A percentile compares a stretch with the other conserved stretches of the same genome.
phyloP scores from a whole-genome alignment of 1,140 invertebrate species.

The Macrosteles quadrilineatus region DNA sequence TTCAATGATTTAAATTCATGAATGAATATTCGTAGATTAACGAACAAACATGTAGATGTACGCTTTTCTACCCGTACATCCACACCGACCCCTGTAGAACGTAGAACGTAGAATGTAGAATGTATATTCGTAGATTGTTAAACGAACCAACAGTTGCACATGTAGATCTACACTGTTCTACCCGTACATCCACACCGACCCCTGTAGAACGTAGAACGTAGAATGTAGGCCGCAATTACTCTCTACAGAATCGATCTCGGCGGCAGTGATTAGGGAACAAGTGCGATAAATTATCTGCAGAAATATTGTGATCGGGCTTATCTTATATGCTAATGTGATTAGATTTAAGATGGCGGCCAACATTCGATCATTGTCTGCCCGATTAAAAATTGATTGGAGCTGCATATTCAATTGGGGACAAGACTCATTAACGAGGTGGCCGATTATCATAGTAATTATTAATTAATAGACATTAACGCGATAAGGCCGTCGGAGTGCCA shows the following conservation, averaged over 20 bases:
- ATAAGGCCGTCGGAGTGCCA: background rate
- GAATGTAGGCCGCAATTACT: too few relatives aligned
- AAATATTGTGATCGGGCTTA: conserved; percentile 21
- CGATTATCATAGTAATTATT: conserved; percentile 25
- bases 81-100: too few relatives aligned
- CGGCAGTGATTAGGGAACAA: conserved; percentile 1
- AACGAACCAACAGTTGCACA: too few relatives aligned
- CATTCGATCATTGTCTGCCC: conserved; percentile 18
- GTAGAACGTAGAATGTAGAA: too few relatives aligned
- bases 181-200: too few relatives aligned
- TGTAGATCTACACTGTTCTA: too few relatives aligned
- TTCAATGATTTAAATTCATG: too few relatives aligned
- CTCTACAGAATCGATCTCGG: background rate
- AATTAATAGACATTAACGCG: conserved; percentile 19
- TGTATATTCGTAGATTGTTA: too few relatives aligned
- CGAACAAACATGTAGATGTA: too few relatives aligned
- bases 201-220: too few relatives aligned
- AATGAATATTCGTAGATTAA: too few relatives aligned
- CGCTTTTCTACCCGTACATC: too few relatives aligned
- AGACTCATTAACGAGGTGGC: conserved; percentile 1
- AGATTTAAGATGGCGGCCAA: conserved; percentile 23
- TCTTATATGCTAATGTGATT: conserved; percentile 27
- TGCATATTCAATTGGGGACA: conserved; percentile 24
- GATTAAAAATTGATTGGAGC: conserved; percentile 23
- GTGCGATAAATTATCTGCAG: conserved; percentile 18